Base-by-base conservation (phyloP, 2,888 invertebrate species). In the Dryocosmus kuriphilus region DNA sequence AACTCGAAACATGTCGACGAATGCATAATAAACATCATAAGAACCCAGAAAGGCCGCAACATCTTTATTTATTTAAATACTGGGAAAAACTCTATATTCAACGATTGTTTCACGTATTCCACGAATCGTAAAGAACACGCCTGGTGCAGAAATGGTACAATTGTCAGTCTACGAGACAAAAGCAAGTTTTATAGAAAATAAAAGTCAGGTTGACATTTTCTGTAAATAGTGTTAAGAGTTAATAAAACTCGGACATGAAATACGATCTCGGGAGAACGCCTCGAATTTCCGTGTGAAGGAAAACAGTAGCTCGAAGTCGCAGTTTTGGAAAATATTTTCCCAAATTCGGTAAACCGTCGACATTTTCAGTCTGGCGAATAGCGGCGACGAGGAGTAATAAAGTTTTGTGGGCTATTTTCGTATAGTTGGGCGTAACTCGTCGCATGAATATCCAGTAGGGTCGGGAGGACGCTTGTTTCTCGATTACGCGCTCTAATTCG, bases 401-500 rank as follows among this genome's bases (percentile, higher is more conserved):
- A 71, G 71, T 71, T 71, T 71, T 71, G 71, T n/a, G 30, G 71
- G 71, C 71, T 71, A 71, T 71, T 71, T 71, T 71, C 51, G 71
- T 71, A 71, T 51, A 71, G 71, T 71, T 71, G 71, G 71, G 71
- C 71, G 71, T 71, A 51, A 51, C 71, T 51, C 51, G 71, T 67
- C 67, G 41, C 46, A 67, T 71, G 71, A 71, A 71, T 71, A 71
- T 71, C 71, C 71, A 46, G 71, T 71, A 74, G 76, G 38, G 76
- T 60, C 51, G 51, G 76, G 67, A 73, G 60, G 62, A 67, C 57
- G 79, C 80, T 80, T 79, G 79, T 80, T 79, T 82, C 79, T 80
- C 82, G 73, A 80, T 80, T 79, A 79, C 79, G 77, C 79, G 78
- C 78, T 82, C 82, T 80, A 80, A 80, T 71, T 71, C 71, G 71